phyloP scores from a whole-genome alignment of 1,140 invertebrate species.

The Aphaenogaster rudis region DNA sequence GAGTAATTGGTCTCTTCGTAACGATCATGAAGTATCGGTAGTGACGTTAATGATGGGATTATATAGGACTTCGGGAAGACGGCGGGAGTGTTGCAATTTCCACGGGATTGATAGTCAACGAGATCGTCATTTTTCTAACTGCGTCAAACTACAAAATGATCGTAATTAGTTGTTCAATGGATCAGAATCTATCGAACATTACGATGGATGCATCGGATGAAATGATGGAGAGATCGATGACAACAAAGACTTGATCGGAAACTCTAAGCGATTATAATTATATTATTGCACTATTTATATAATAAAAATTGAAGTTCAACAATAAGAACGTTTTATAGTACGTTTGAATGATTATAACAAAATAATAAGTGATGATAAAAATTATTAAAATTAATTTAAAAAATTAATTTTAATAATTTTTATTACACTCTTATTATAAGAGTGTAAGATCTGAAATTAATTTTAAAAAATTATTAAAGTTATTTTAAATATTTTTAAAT shows the following conservation, averaged over 20 bases:
- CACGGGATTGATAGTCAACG: slow-evolving; percentile 69
- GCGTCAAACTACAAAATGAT: slow-evolving; percentile 71
- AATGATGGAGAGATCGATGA: slow-evolving; percentile 43
- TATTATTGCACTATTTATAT: neutral
- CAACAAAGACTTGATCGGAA: neutral
- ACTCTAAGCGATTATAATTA: neutral
- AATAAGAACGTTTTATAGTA: neutral
- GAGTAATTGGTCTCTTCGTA: slow-evolving; percentile 71
- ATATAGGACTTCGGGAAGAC: slow-evolving; percentile 47
- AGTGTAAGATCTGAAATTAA: no score
- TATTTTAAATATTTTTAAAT: neutral
- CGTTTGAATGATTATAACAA: neutral
- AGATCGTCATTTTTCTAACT: slow-evolving; percentile 69
- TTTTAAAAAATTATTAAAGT: no score
- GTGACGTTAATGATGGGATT: slow-evolving; percentile 68
- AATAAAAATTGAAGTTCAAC: neutral
- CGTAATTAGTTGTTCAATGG: slow-evolving; percentile 68
- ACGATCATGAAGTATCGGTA: slow-evolving; percentile 67
- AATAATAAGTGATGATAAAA: neutral
- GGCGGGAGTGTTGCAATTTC: slow-evolving; percentile 66
- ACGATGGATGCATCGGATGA: slow-evolving; percentile 35
- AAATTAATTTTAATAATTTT: no score
- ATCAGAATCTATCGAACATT: slow-evolving; percentile 21
- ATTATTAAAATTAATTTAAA: neutral
- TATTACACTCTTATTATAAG: no score